These are phyloP conservation scores for Caretta caretta DNA, from an alignment of 2,113 vertebrate species.

Conservation along the genomic window DNA sequence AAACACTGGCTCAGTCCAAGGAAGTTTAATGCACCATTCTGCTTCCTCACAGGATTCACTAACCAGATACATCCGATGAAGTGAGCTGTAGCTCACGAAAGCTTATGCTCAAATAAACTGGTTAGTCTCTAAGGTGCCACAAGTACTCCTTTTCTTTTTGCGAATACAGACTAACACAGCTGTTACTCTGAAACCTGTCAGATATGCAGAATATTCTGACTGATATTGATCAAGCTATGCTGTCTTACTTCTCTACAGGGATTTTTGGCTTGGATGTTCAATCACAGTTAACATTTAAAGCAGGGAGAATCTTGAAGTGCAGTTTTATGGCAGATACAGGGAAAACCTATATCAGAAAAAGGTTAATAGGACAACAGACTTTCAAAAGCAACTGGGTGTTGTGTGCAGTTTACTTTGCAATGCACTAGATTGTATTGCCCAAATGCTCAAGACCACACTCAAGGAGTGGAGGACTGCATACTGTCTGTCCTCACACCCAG, in stretches of 20 bases:
- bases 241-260: background rate
- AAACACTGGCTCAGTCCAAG: fast-evolving
- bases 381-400: background rate
- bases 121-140: no score
- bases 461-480: background rate
- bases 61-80: background rate
- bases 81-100: no score
- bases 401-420: background rate
- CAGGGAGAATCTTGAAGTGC: background rate
- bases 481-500: background rate
- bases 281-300: background rate
- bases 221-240: background rate
- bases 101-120: no score
- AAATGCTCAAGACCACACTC: no score
- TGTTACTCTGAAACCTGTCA: no score
- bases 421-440: background rate
- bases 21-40: background rate
- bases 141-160: no score
- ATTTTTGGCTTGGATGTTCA: background rate
- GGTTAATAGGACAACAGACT: background rate
- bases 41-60: background rate
- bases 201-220: background rate
- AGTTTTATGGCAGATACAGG: background rate
- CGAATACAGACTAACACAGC: no score
- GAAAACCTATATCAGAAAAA: background rate